phyloP scores from a whole-genome alignment of 2,113 vertebrate species.

The Petroica traversi region DNA sequence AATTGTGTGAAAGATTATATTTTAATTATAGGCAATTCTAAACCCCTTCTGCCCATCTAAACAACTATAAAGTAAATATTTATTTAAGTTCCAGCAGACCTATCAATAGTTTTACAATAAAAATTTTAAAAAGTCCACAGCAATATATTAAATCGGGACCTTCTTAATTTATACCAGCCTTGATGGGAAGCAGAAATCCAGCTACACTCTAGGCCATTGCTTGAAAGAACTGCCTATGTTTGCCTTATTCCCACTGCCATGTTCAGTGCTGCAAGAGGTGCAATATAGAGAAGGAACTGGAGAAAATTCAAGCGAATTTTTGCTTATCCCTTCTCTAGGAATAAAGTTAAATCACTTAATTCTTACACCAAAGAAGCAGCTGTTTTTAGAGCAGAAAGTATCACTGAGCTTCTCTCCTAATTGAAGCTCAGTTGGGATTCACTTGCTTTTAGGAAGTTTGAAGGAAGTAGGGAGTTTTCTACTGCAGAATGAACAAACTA shows the following conservation, averaged over 20 bases:
- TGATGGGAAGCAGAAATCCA: neutral
- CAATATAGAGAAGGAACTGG: neutral
- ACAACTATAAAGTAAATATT: neutral
- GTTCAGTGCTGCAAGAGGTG: neutral
- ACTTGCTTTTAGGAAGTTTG: neutral
- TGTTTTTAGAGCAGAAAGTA: neutral
- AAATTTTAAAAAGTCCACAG: neutral
- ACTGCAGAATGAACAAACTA: neutral
- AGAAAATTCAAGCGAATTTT: neutral
- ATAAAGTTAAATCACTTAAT: neutral
- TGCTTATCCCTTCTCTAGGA: neutral
- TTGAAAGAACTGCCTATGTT: neutral
- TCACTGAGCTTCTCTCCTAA: neutral
- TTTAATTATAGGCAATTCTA: neutral
- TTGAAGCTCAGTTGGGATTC: neutral
- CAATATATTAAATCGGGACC: neutral
- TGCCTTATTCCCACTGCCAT: neutral
- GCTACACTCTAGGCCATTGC: neutral
- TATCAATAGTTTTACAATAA: neutral
- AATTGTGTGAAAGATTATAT: neutral
- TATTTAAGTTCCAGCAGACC: neutral
- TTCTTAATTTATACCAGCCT: neutral
- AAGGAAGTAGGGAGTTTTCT: neutral
- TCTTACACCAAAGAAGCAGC: neutral
- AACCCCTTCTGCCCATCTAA: neutral